Base-by-base conservation (phyloP, 2,888 invertebrate genomes). In the Mamestra brassicae region DNA sequence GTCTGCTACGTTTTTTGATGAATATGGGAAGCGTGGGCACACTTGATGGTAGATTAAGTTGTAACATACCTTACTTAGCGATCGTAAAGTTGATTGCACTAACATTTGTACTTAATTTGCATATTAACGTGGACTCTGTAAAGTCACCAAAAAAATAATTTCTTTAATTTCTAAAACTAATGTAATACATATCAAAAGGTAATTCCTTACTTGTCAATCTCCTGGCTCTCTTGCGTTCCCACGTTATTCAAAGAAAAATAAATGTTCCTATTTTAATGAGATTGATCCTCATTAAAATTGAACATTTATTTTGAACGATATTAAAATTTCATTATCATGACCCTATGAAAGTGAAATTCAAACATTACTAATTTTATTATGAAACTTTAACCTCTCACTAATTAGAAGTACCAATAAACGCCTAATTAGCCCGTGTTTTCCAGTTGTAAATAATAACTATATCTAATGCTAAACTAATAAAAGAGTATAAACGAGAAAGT, bases 11-110 rank as follows among this genome's bases (percentile, higher is more conserved):
- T 73, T 71, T 66, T 67, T 61, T 36, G 50, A 15, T 70, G 13
- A 68, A 85, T 75, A 85, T 72, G 79, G 69, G 10, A 61, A 77
- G 74, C 81, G 78, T 85, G 80, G 80, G 73, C 55, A 45, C 26
- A 34, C 13, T 70, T 67, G 71, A 78, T 77, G 62, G 65, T 57
- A 73, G 71, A 73, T 83, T 80, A 71, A 58, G 15, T 76, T 55
- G 38, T 74, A 61, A 26, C 70, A 17, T 57, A 42, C 78, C 82
- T 70, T 72, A 78, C 52, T 72, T 69, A 77, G 78, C 38, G 26
- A 73, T 76, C 73, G 74, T 75, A 78, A 76, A 78, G 74, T 76
- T 62, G 83, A 75, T 76, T 74, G 61, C 76, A 45, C 34, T 50
- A 66, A 70, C 34, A 64, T 63, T 74, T 74, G 55, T 54, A 45